These are phyloP conservation scores for Dendrocopos noguchii DNA, from an alignment of 2,113 vertebrate species.

Conservation along the genomic window DNA sequence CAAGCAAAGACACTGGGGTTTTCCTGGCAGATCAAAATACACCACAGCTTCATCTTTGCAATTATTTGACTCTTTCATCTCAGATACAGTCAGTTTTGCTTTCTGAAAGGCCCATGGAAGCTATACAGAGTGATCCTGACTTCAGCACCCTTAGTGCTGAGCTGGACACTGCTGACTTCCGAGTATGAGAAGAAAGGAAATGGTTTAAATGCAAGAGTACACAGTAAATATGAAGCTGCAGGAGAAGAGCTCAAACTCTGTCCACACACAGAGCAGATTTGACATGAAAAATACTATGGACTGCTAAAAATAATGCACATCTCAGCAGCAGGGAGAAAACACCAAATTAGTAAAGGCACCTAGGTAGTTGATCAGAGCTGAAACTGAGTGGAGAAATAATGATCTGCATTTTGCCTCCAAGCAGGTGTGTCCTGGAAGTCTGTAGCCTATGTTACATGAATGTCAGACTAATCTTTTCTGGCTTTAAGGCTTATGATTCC, in stretches of 20 bases:
- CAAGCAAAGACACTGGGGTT: neutral
- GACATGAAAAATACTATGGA: rapidly evolving
- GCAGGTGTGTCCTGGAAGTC: neutral
- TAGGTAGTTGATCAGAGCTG: neutral
- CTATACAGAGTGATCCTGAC: neutral
- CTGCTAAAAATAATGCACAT: neutral
- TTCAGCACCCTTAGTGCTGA: neutral
- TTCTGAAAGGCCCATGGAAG: neutral
- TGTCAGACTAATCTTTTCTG: neutral
- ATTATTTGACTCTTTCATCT: neutral
- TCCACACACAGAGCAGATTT: neutral
- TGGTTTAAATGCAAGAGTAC: neutral
- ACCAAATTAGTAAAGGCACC: neutral
- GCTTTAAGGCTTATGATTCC: neutral
- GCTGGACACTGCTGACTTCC: neutral
- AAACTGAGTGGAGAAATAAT: neutral
- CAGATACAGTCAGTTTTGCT: neutral
- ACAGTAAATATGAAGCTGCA: neutral
- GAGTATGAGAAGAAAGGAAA: neutral
- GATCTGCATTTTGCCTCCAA: neutral
- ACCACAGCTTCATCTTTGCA: neutral
- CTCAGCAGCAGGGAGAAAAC: neutral
- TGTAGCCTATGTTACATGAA: neutral
- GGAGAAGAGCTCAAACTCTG: neutral
- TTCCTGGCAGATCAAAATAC: neutral